Evolutionary conservation across 2,797 vertebrate genomes (phyloP).

Genomic region (Acanthurus lineatus): DNA sequence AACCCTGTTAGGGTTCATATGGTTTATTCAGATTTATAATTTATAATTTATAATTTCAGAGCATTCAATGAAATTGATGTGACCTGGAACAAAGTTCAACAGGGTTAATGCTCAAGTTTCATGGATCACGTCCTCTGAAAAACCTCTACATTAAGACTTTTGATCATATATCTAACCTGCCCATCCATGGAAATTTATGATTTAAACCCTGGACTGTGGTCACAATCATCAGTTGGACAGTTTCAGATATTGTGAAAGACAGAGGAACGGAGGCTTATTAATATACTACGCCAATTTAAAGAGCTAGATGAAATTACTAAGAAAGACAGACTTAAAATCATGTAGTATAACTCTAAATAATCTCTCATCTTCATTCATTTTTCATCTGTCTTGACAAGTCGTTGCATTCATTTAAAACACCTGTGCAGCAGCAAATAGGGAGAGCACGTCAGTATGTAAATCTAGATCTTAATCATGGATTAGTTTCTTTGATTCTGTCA

Average conservation of each 20-base stretch:
- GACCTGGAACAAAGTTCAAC: background rate
- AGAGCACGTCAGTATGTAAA: constrained; percentile 24
- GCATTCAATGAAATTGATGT: background rate
- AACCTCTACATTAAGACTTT: background rate
- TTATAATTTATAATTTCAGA: too few relatives aligned
- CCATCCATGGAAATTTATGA: background rate
- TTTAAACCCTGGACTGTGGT: background rate
- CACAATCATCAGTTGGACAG: constrained; percentile 4
- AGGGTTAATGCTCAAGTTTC: background rate
- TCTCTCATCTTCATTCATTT: constrained; percentile 13
- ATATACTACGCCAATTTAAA: constrained; percentile 10
- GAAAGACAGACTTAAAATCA: constrained; percentile 33
- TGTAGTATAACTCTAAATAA: constrained; percentile 22
- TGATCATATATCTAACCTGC: background rate
- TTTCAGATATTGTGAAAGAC: background rate
- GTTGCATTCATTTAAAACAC: constrained; percentile 8
- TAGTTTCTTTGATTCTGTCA: constrained; percentile 18
- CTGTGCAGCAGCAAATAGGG: constrained; percentile 3
- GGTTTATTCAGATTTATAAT: too few relatives aligned
- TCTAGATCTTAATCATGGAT: constrained; percentile 29
- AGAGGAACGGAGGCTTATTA: background rate
- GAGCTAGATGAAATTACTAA: constrained; percentile 14
- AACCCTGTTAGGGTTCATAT: background rate
- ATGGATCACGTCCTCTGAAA: background rate
- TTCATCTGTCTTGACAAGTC: constrained; percentile 28